Evolutionary conservation across 2,888 invertebrate genomes (phyloP).

Genomic region (Drosophila nr. fundita): DNA sequence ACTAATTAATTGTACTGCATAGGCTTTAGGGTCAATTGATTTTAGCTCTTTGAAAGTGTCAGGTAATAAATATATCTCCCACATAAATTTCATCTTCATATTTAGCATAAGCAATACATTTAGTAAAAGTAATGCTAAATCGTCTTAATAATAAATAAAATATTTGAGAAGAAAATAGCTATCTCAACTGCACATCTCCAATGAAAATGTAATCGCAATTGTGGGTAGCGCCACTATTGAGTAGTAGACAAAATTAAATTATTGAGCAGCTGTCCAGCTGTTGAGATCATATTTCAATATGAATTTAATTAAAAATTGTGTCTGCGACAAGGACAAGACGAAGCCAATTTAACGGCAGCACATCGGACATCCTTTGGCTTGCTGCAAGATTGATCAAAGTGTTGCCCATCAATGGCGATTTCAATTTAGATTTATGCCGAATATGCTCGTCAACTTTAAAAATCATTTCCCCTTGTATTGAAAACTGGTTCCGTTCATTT

Average conservation of each 20-base stretch:
- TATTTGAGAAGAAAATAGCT: not conserved
- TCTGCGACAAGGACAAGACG: conserved; percentile 14
- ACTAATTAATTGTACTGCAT: conserved; percentile 44
- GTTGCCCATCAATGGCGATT: conserved; percentile 22
- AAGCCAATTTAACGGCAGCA: conserved; percentile 1
- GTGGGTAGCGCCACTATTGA: not conserved
- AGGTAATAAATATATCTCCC: not conserved
- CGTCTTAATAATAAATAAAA: not conserved
- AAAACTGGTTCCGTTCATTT: conserved; percentile 9
- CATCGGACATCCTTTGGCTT: conserved; percentile 30
- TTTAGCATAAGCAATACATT: not conserved
- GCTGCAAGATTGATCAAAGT: conserved; percentile 32
- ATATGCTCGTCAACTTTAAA: conserved; percentile 1
- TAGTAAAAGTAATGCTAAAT: not conserved
- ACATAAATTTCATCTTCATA: conserved; percentile 7
- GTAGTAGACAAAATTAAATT: conserved; percentile 28
- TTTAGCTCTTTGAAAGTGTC: conserved; percentile 20
- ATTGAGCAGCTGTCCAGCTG: conserved; percentile 32
- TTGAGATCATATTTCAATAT: conserved; percentile 28
- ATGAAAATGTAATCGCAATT: not conserved
- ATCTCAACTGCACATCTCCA: not conserved
- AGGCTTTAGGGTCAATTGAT: conserved; percentile 43
- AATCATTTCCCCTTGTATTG: conserved; percentile 5
- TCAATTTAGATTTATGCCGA: conserved; percentile 14
- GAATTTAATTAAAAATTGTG: conserved; percentile 55